Evolutionary conservation across 2,113 vertebrate genomes (phyloP), one percentile per base, ranked within the genome.

Genomic region (Collichthys lucidus): DNA sequence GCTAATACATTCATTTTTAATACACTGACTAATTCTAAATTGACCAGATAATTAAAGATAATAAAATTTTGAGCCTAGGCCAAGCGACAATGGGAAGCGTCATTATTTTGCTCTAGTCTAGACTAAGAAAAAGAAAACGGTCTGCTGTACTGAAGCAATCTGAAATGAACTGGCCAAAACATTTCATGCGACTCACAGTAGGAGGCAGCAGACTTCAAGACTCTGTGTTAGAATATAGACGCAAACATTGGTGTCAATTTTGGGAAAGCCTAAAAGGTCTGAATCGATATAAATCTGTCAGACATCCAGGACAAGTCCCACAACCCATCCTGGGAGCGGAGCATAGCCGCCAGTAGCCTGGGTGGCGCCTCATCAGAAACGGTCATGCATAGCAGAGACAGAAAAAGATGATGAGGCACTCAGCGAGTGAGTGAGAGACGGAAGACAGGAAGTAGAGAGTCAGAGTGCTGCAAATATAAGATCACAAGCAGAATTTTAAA

Each of bases 361-460:
- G 74, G 82, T 24, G 92, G 87, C 91, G 81, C 89, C 90, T 79
- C 46, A 4, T 8, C 70, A 70, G 76, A 87, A 90, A 78, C 72
- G 12, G 71, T 80, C 88, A 84, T 55, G 70, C 77, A 66, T 20
- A 67, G 26, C 0, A 0, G 63, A 67, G 84, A 86, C 79, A 86
- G 83, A 91, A 86, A 92, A 82, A 90, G 85, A 92, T 83, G 83
- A 83, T 73, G 79, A 86, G 60, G 74, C 62, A 61, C 60, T 83
- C 29, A 4, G 19, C 53, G 61, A 63, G 84, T 74, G 70, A 77
- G 76, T 74, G 66, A 79, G 73, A 74, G 74, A 50, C 49, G 65
- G 55, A 66, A 22, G 72, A 70, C 74, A 57, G 74, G 82, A 89
- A 83, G 76, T 29, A 16, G 64, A 50, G 46, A 82, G 74, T 70